Evolutionary conservation across 2,888 invertebrate species (phyloP).

Genomic region (Deladenus siricidicola): DNA sequence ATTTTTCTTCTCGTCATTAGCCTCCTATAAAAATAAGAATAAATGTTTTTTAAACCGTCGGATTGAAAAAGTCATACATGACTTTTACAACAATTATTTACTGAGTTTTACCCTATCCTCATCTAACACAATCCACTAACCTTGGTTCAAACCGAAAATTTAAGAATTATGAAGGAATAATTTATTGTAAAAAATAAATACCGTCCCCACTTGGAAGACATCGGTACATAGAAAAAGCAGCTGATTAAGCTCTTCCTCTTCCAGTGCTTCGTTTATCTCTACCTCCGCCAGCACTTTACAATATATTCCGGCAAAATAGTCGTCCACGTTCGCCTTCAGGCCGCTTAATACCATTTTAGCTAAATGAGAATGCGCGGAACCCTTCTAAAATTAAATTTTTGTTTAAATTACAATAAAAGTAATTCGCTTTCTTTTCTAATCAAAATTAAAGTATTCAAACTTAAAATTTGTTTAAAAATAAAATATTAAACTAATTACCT

Average conservation of each 20-base stretch:
- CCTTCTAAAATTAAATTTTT: not conserved
- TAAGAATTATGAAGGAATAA: no score
- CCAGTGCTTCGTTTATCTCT: constrained; percentile 1
- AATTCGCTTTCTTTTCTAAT: not conserved
- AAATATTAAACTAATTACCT: not conserved
- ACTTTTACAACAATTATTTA: no score
- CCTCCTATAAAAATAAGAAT: no score
- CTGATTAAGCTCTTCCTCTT: not conserved
- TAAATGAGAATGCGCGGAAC: constrained; percentile 5
- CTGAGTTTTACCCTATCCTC: no score
- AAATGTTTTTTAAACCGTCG: no score
- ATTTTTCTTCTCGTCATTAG: not conserved
- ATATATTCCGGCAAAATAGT: constrained; percentile 1
- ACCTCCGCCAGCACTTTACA: constrained; percentile 1
- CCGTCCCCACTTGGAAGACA: not conserved
- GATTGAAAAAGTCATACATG: no score
- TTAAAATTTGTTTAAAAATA: not conserved
- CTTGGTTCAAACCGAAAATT: no score
- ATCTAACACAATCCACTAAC: no score
- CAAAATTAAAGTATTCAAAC: not conserved
- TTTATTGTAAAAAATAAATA: no score
- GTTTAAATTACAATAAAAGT: not conserved
- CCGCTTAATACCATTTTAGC: not conserved
- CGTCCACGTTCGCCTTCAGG: not conserved
- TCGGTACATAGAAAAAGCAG: constrained; percentile 4